phyloP scores from a whole-genome alignment of 64 coral and sea anemone species.

The Montipora efflorescens region DNA sequence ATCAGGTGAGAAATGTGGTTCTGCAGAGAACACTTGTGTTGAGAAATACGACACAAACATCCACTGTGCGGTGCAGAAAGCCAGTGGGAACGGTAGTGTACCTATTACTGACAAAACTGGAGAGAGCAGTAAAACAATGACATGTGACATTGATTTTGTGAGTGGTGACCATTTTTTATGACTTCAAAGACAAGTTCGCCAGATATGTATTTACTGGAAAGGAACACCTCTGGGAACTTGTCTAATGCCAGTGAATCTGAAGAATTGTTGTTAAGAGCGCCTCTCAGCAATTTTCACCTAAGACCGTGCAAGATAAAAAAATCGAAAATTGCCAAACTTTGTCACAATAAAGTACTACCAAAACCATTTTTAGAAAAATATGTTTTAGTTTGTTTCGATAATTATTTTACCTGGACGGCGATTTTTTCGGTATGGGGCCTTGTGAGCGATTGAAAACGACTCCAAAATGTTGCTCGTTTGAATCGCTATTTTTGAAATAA shows the following conservation, averaged over 20 bases:
- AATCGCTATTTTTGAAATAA: too few relatives aligned
- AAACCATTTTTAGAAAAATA: too few relatives aligned
- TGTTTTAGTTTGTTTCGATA: too few relatives aligned
- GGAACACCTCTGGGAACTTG: constrained; percentile 23
- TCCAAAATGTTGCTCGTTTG: too few relatives aligned
- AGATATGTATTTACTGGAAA: background rate
- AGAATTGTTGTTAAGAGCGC: background rate
- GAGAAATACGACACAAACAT: constrained; percentile 16
- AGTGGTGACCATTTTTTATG: background rate
- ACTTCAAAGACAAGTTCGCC: background rate
- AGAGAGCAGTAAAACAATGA: background rate
- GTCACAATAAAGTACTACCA: too few relatives aligned
- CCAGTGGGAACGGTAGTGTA: background rate
- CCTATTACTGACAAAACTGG: background rate
- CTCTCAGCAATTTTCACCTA: too few relatives aligned
- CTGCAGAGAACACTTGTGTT: background rate
- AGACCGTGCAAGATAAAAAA: too few relatives aligned
- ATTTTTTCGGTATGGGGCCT: too few relatives aligned
- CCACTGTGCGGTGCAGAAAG: background rate
- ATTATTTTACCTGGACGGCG: too few relatives aligned
- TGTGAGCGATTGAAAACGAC: too few relatives aligned
- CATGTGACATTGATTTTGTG: background rate
- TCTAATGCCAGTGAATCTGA: background rate
- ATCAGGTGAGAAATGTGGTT: constrained; percentile 26
- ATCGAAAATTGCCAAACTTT: too few relatives aligned